phyloP scores from a whole-genome alignment of 2,113 vertebrate species.

The Corvus hawaiiensis region DNA sequence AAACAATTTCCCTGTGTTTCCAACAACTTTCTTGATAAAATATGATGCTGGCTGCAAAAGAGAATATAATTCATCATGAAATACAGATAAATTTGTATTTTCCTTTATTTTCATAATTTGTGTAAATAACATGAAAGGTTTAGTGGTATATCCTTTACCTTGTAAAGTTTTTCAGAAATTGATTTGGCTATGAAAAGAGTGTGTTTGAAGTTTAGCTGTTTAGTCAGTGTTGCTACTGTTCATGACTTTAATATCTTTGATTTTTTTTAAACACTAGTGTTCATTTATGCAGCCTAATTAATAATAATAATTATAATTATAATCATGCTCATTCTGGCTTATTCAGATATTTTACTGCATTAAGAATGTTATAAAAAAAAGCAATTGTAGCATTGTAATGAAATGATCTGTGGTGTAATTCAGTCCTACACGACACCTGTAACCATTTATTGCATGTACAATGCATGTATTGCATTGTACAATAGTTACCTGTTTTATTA shows the following conservation, averaged over 20 bases:
- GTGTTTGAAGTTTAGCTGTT: background rate
- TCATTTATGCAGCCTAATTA: background rate
- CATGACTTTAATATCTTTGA: background rate
- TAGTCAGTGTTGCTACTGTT: background rate
- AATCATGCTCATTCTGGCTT: background rate
- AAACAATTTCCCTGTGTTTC: background rate
- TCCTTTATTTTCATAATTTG: background rate
- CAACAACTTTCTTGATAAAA: background rate
- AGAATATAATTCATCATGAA: background rate
- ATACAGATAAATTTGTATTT: background rate
- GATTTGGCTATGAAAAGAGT: background rate
- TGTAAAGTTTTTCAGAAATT: background rate
- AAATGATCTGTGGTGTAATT: background rate
- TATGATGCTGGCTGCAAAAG: background rate
- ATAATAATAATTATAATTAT: background rate
- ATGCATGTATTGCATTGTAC: background rate
- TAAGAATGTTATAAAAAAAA: background rate
- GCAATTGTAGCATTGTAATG: background rate
- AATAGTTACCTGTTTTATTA: background rate
- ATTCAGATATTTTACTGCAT: background rate
- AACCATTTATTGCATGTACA: background rate
- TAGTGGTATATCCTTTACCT: background rate
- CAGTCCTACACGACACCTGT: background rate
- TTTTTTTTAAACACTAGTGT: background rate
- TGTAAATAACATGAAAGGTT: background rate